Conservation (phyloP, 2,113 vertebrate species). For the Ariopsis seemanni region DNA sequence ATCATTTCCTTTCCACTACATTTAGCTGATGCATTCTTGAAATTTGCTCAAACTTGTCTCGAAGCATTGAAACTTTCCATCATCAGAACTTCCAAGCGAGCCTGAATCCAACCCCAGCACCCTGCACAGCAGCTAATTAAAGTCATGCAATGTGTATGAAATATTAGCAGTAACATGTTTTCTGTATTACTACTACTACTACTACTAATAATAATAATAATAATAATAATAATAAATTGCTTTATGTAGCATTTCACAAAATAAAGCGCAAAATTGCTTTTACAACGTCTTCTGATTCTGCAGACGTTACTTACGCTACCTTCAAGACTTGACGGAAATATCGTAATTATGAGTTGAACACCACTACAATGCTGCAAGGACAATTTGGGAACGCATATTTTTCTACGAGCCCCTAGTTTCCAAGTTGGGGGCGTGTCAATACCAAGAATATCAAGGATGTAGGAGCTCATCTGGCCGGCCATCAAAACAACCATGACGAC, state of each 20-base stretch:
- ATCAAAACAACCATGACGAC: no score
- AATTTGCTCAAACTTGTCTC: neutral
- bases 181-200: neutral
- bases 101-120: neutral
- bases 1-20: conserved; percentile 8
- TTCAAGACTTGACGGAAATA: neutral
- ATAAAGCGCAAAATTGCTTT: neutral
- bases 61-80: neutral
- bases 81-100: neutral
- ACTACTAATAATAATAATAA: neutral
- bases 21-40: neutral
- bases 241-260: neutral
- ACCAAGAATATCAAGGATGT: no score
- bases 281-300: neutral
- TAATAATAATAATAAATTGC: neutral
- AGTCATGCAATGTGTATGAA: neutral
- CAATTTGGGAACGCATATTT: neutral
- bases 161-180: neutral
- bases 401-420: neutral
- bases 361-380: neutral
- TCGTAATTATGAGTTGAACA: neutral
- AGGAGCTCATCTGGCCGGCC: no score
- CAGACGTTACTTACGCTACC: neutral
- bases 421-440: neutral
- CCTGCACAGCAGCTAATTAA: neutral